Evolutionary conservation across 2,797 vertebrate genomes (phyloP).

Genomic region (Glyptemys insculpta): DNA sequence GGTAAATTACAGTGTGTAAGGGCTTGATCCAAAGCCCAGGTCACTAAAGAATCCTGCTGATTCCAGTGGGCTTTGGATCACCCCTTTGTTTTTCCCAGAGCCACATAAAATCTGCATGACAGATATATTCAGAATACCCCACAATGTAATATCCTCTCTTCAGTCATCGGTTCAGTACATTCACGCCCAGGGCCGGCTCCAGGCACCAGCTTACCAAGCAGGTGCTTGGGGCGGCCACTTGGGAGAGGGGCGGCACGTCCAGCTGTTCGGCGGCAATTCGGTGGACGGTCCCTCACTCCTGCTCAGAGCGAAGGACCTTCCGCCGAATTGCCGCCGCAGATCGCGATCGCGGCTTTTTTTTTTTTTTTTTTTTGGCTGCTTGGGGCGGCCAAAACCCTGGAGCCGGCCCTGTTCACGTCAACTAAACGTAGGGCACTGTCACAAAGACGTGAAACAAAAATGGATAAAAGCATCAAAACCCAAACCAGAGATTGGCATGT

Average conservation of each 20-base stretch:
- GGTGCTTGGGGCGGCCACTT: too few species aligned
- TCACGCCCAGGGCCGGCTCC: neutral
- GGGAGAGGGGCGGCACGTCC: too few species aligned
- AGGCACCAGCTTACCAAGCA: too few species aligned
- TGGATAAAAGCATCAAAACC: constrained; percentile 1
- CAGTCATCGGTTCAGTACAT: neutral
- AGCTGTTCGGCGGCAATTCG: too few species aligned
- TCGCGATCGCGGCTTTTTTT: too few species aligned
- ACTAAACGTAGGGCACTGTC: neutral
- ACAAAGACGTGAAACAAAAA: neutral
- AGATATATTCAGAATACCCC: neutral
- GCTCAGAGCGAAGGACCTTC: too few species aligned
- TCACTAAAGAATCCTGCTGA: neutral
- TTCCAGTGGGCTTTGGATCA: neutral
- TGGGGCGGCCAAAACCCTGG: too few species aligned
- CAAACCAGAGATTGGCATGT: neutral
- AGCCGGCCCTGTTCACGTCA: neutral
- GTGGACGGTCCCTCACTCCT: too few species aligned
- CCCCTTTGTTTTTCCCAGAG: neutral
- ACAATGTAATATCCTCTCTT: constrained; percentile 12
- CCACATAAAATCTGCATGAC: neutral
- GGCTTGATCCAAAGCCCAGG: neutral
- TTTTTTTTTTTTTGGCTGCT: too few species aligned
- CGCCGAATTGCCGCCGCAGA: too few species aligned
- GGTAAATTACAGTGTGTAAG: neutral